Evolutionary conservation across 2,888 invertebrate genomes (phyloP), one percentile per base, ranked within the genome.

Genomic region (Drosophila demipolita): DNA sequence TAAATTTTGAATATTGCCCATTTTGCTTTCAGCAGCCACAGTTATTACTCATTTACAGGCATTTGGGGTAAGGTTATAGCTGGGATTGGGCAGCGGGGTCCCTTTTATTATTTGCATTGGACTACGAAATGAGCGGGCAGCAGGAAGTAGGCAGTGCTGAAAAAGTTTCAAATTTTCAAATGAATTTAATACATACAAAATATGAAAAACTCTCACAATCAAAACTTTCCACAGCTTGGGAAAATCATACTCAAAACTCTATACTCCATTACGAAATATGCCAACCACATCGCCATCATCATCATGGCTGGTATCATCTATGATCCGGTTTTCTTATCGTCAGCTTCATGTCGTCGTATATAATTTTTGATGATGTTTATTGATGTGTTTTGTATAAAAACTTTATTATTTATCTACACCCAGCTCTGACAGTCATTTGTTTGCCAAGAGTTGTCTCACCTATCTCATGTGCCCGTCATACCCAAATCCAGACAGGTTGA

Each of bases 1-100:
- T 49, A 6, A 12, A 49, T 8, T 20, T 50, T 38, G n/a, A 9
- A 11, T 8, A 7, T 26, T 17, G 35, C 11, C 33, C 33, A 52
- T 52, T 54, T 38, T 40, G 68, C 62, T 61, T 61, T 72, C 70
- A 45, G 58, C 75, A 73, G 77, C 83, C 87, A 53, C 87, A 80
- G 77, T 84, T 86, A 83, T 84, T 82, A 82, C 87, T 84, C 83
- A 84, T 83, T 84, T 86, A 75, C 79, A 86, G 79, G 77, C 73
- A 82, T 80, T 87, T 76, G 61, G 69, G 52, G 45, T 36, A 52
- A 62, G 57, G 59, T 68, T 62, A 59, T 38, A 17, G 29, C 20
- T 23, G 32, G 17, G 20, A 17, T 26, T 40, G 11, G 26, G 50
- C 35, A 32, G 15, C n/a, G 20, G 45, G 40, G 65, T 50, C 60